These are phyloP conservation scores for Timema cristinae DNA, from an alignment of 2,888 invertebrate species.

Conservation along the genomic window DNA sequence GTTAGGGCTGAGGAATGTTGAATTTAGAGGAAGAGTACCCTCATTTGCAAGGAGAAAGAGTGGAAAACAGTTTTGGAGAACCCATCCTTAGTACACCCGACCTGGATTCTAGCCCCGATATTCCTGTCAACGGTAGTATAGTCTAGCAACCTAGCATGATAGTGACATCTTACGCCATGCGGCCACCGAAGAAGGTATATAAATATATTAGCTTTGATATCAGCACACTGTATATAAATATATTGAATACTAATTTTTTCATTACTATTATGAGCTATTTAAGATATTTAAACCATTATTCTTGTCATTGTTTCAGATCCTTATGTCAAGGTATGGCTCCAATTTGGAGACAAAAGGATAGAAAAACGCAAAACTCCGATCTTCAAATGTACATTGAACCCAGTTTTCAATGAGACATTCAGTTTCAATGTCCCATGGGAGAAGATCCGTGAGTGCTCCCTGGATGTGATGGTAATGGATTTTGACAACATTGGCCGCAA, in stretches of 20 bases:
- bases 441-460: constrained; percentile 89
- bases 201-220: neutral
- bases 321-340: constrained; percentile 97
- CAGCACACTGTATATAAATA: neutral
- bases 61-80: too few relatives aligned
- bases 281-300: too few relatives aligned
- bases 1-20: neutral
- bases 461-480: constrained; percentile 95
- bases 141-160: neutral
- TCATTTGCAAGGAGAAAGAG: too few relatives aligned
- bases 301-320: constrained; percentile 66
- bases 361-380: constrained; percentile 95
- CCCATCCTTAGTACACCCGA: too few relatives aligned
- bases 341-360: constrained; percentile 89
- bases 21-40: too few relatives aligned
- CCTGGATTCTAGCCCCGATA: too few relatives aligned
- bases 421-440: constrained; percentile 97
- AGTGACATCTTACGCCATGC: too few relatives aligned
- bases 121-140: too few relatives aligned
- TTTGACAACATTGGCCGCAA: constrained; percentile 94
- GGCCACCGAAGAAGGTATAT: neutral
- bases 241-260: neutral
- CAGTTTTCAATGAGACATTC: constrained; percentile 94
- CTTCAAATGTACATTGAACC: constrained; percentile 90
- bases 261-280: too few relatives aligned